These are phyloP conservation scores for Poeciliopsis retropinna DNA, from an alignment of 2,113 vertebrate species.

Conservation along the genomic window DNA sequence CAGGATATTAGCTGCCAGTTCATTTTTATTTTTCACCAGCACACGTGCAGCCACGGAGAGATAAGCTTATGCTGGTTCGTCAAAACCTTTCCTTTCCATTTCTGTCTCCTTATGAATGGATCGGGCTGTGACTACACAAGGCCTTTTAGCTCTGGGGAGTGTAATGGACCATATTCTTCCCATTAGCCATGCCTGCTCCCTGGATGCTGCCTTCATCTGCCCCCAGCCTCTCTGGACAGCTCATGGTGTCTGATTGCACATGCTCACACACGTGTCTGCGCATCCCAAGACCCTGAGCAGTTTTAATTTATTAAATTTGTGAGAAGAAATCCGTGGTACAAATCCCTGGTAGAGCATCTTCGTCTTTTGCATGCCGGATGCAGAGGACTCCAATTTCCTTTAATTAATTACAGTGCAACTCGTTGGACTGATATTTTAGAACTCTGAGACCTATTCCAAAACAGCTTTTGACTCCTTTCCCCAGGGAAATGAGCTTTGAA, in stretches of 20 bases:
- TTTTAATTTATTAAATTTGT: conserved; percentile 24
- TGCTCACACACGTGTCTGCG: conserved; percentile 42
- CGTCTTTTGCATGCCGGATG: conserved; percentile 12
- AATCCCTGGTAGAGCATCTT: conserved; percentile 7
- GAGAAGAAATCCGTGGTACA: conserved; percentile 33
- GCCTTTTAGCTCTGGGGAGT: conserved; percentile 45
- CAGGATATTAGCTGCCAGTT: conserved; percentile 37
- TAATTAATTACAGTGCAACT: conserved; percentile 50
- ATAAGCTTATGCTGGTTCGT: conserved; percentile 58
- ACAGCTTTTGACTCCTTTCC: neutral
- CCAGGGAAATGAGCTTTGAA: conserved; percentile 13
- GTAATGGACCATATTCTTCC: conserved; percentile 58
- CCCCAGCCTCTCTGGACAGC: conserved; percentile 18
- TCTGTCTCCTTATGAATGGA: conserved; percentile 33
- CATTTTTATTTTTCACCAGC: conserved; percentile 54
- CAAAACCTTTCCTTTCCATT: conserved; percentile 30
- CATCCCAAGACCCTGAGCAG: conserved; percentile 32
- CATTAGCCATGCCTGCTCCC: conserved; percentile 53
- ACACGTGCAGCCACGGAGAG: conserved; percentile 42
- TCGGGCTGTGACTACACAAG: conserved; percentile 43
- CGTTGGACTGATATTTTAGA: conserved; percentile 41
- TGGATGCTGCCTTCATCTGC: conserved; percentile 38
- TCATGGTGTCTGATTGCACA: conserved; percentile 40
- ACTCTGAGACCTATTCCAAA: conserved; percentile 23
- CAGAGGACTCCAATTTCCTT: conserved; percentile 26